Percentiles rank a stretch among this genome's conserved stretches.
Evolutionary conservation across 2,797 vertebrate genomes (phyloP).

Genomic region (Syndactyla subalaris): DNA sequence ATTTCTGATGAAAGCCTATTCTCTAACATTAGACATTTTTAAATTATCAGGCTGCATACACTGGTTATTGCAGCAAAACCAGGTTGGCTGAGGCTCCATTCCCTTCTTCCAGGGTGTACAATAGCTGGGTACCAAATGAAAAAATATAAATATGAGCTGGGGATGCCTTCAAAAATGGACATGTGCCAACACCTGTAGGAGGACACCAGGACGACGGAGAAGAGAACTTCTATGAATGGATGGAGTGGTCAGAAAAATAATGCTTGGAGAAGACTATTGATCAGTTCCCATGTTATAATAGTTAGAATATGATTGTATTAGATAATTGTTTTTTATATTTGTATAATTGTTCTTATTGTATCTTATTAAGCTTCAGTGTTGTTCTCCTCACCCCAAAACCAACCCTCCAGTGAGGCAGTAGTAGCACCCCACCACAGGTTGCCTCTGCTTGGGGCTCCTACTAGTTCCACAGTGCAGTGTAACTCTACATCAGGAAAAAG

Average conservation of each 20-base stretch:
- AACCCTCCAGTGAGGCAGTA: rapidly evolving
- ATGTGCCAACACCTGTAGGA: neutral
- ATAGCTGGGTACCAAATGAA: neutral
- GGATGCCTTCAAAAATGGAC: neutral
- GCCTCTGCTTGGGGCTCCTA: rapidly evolving
- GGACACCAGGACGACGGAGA: too few relatives aligned
- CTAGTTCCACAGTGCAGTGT: rapidly evolving
- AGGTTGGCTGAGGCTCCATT: rapidly evolving
- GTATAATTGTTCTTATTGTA: too few relatives aligned
- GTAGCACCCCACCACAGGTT: rapidly evolving
- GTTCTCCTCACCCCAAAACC: neutral
- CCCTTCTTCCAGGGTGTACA: rapidly evolving
- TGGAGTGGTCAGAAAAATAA: too few relatives aligned
- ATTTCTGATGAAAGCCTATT: neutral
- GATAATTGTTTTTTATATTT: too few relatives aligned
- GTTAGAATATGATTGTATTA: too few relatives aligned
- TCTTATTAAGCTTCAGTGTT: neutral
- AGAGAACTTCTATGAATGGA: too few relatives aligned
- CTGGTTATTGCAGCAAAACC: neutral
- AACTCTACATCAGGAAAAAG: neutral
- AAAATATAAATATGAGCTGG: neutral
- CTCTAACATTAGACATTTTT: neutral
- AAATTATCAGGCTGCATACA: neutral
- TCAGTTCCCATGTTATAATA: too few relatives aligned
- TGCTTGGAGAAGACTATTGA: too few relatives aligned